Base-by-base conservation (phyloP, 2,113 vertebrate genomes). In the Riparia riparia region DNA sequence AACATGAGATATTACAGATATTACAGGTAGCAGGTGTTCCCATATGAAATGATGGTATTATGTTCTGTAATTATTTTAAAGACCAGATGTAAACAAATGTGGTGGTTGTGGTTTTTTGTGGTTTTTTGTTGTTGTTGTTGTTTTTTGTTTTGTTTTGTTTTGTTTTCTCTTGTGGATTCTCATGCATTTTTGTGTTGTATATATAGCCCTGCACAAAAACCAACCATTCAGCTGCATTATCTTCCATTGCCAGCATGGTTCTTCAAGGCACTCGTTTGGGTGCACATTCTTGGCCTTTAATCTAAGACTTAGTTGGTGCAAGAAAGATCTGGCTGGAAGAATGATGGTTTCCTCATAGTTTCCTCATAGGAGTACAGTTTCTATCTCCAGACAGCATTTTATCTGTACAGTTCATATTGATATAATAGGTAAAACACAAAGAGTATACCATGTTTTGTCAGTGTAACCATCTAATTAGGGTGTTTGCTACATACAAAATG, bases 191-290 rank as follows among this genome's bases (percentile, higher is more conserved):
- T 53, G 25, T 17, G 6, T 73, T 45, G 7, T 14, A 16, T 70
- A 26, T 16, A 28, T 9, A 58, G 15, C 2, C 6, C 29, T 90
- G 32, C 20, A 26, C 39, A 63, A 42, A 79, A 91, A 45, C 9
- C 34, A 61, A 57, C 17, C 1, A 9, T 78, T 53, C 34, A 37
- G 5, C 25, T 58, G 25, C 10, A 6, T 31, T 58, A 21, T 32
- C 42, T 66, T 78, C 47, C 17, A 32, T 12, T 50, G 20, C 3
- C 24, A 92, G 18, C 7, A 18, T 0, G 71, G 71, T 10, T 80
- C 21, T 82, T 72, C 49, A 76, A 39, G 20, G 22, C 39, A 28
- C 2, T 3, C 1, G 2, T 83, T 69, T 0, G 2, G 2, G 14
- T 32, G 28, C 21, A 26, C 17, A n/a, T 76, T 47, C 20, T 78